These are phyloP conservation scores for Micromys minutus DNA, from an alignment of 2,113 vertebrate genomes.

Conservation along the genomic window DNA sequence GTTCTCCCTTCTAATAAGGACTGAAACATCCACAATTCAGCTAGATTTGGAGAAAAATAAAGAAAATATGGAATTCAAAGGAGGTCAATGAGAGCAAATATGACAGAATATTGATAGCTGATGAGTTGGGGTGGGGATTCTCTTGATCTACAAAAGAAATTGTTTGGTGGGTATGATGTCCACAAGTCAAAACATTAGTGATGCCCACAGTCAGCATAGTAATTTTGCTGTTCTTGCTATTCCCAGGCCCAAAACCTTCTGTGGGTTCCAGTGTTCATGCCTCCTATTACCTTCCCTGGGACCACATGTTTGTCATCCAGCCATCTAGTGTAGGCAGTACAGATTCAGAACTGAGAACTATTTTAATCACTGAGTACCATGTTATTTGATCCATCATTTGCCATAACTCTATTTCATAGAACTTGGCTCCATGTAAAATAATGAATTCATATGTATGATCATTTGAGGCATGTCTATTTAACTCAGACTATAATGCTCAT, in stretches of 20 bases:
- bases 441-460: conserved; percentile 52
- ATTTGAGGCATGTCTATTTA: conserved; percentile 58
- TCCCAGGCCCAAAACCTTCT: too few relatives aligned
- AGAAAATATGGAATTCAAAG: not conserved
- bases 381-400: not conserved
- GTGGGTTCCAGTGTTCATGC: not conserved
- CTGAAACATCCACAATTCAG: too few relatives aligned
- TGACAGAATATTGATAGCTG: not conserved
- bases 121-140: too few relatives aligned
- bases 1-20: too few relatives aligned
- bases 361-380: not conserved
- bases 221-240: not conserved
- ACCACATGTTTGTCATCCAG: not conserved
- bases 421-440: conserved; percentile 55
- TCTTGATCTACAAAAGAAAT: not conserved
- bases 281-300: not conserved
- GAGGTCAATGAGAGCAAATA: too few relatives aligned
- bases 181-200: not conserved
- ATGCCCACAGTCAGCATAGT: not conserved
- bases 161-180: not conserved
- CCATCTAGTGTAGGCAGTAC: not conserved
- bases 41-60: not conserved
- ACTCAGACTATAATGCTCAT: conserved; percentile 33
- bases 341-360: not conserved
- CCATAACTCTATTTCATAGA: not conserved